Base-by-base conservation (phyloP, 2,888 invertebrate species). In the Nycteola revayana region DNA sequence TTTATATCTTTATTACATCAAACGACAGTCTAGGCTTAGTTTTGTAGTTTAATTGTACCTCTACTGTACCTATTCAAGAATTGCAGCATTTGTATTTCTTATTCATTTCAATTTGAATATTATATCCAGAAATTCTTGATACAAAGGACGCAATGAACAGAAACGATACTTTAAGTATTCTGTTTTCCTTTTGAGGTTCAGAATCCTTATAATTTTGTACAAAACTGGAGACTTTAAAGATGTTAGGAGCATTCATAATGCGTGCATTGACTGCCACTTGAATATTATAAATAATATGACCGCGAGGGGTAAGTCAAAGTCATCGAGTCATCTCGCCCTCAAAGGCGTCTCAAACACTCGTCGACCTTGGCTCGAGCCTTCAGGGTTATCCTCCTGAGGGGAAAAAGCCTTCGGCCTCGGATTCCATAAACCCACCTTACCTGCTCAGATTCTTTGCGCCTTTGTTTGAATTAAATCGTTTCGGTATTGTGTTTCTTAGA, bases 221-320 rank as follows among this genome's bases (percentile, higher is more conserved):
- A n/a, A n/a, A n/a, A n/a, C n/a, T n/a, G n/a, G n/a, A n/a, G n/a
- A n/a, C n/a, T n/a, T n/a, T n/a, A n/a, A n/a, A n/a, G 43, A 58
- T 48, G 50, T 55, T 55, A 56, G 53, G 29, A 58, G 62, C 60
- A 66, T 62, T 61, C 61, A 66, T 74, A 75, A 73, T 54, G 67
- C 74, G 78, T 71, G 70, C 77, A 70, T 71, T 73, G 75, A 66
- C 74, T 72, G 68, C 64, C 44, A 55, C 57, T 53, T 51, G 62
- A 68, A 68, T 66, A 66, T 60, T 14, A 14, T 55, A 59, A 60
- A 66, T 62, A 65, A 66, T 66, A 60, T 60, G 66, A 63, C 63
- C 60, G 66, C 52, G 68, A 75, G 76, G 76, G 78, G 71, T 79
- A 73, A 68, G 65, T 67, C 75, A 80, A 80, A 77, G 80, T 79